phyloP scores from a whole-genome alignment of 1,140 invertebrate genomes.

The Hydropsyche tenuis region DNA sequence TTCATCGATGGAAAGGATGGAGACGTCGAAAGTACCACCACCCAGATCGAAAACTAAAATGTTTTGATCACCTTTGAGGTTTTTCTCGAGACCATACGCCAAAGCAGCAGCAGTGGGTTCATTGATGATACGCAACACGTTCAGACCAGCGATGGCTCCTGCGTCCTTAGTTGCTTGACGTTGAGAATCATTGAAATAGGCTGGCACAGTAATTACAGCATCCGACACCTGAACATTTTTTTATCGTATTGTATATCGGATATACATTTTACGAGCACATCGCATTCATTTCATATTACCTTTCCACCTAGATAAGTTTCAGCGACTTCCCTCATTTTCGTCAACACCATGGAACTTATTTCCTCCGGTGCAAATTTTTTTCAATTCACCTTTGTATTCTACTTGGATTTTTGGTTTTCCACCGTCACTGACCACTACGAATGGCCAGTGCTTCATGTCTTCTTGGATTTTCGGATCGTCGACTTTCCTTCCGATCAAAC shows the following conservation, averaged over 20 bases:
- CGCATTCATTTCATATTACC: too few relatives aligned
- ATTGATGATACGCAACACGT: slow-evolving; percentile 84
- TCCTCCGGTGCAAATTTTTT: slow-evolving; percentile 83
- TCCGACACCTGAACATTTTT: slow-evolving; percentile 55
- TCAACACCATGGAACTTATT: slow-evolving; percentile 85
- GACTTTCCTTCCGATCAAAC: slow-evolving; percentile 78
- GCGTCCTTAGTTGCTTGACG: slow-evolving; percentile 77
- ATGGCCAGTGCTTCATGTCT: slow-evolving; percentile 84
- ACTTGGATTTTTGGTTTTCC: slow-evolving; percentile 80
- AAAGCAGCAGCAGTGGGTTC: slow-evolving; percentile 84
- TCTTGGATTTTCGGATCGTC: slow-evolving; percentile 77
- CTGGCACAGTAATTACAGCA: slow-evolving; percentile 75
- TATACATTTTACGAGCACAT: too few relatives aligned
- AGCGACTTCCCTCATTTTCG: slow-evolving; percentile 76
- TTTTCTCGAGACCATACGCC: slow-evolving; percentile 85
- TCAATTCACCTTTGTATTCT: slow-evolving; percentile 78
- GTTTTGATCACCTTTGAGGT: slow-evolving; percentile 77
- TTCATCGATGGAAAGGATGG: slow-evolving; percentile 85
- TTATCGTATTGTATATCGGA: too few relatives aligned
- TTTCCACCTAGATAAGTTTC: slow-evolving; percentile 67
- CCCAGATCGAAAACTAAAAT: slow-evolving; percentile 79
- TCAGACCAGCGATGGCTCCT: slow-evolving; percentile 76
- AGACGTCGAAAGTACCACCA: slow-evolving; percentile 85
- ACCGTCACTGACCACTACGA: slow-evolving; percentile 71
- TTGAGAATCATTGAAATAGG: slow-evolving; percentile 72